phyloP scores from a whole-genome alignment of 2,888 invertebrate species.

The Aporophyla lueneburgensis region DNA sequence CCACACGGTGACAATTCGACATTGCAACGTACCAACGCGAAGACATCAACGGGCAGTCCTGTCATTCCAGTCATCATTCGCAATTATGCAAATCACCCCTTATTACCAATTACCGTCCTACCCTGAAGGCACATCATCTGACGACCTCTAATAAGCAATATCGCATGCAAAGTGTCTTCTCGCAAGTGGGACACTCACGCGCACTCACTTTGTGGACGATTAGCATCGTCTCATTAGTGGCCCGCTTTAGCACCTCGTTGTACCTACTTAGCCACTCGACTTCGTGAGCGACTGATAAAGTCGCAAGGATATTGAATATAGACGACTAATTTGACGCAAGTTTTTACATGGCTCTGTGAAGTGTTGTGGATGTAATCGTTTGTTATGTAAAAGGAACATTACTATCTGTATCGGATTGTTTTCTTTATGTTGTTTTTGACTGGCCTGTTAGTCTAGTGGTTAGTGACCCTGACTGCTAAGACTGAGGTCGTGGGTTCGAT shows the following conservation, averaged over 20 bases:
- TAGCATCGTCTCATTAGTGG: constrained; percentile 78
- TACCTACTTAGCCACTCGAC: constrained; percentile 44
- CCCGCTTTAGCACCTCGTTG: constrained; percentile 62
- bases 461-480: too few species aligned
- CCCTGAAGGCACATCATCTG: constrained; percentile 19
- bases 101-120: background rate
- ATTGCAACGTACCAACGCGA: background rate
- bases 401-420: background rate
- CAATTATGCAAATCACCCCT: constrained; percentile 45
- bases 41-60: too few species aligned
- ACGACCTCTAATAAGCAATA: constrained; percentile 62
- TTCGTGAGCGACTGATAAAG: constrained; percentile 66
- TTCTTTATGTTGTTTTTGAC: too few species aligned
- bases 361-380: constrained; percentile 24
- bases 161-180: constrained; percentile 62
- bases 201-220: constrained; percentile 79
- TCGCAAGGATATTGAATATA: constrained; percentile 43
- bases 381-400: constrained; percentile 1
- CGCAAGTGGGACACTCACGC: constrained; percentile 63
- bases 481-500: too few species aligned
- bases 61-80: background rate
- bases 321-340: constrained; percentile 27
- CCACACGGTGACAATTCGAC: background rate
- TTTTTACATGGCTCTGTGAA: constrained; percentile 37
- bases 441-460: too few species aligned